Evolutionary conservation across 2,888 invertebrate genomes (phyloP), one percentile per base, ranked within the genome.

Genomic region (Parthenolecanium corni): DNA sequence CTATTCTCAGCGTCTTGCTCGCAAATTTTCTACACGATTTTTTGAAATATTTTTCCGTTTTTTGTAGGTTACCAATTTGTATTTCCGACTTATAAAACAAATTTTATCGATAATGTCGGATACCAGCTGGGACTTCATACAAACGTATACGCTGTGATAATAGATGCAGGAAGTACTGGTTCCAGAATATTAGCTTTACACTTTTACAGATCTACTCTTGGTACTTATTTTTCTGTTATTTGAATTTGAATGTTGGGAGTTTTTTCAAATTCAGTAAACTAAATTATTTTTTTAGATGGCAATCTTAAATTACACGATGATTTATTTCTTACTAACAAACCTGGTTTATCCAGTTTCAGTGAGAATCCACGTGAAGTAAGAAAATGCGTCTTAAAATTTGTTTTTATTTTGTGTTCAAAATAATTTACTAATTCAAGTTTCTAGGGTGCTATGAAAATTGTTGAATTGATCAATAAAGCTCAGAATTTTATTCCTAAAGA

Each of bases 81-180:
- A 12, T 61, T 46, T 18, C 25, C 61, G 1, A 38, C 61, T 2
- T 61, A 61, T 16, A 61, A 61, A 51, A 49, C 40, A 16, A 61
- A 47, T 36, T 20, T 40, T 18, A n/a, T 61, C 3, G 61, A 61
- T 38, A 21, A 49, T n/a, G 31, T 61, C 12, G 51, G 46, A 16
- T 61, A 61, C 23, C 20, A 38, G 38, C 31, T 61, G 14, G 61
- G 61, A 49, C 16, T 61, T n/a, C 61, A 61, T 51, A 4, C 23
- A 14, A 61, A 79, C 42, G 80, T 82, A 51, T 84, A 92, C 76
- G 91, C 89, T 0, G 86, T 92, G 23, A 84, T 95, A 68, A 86
- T 95, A 68, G 95, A 95, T 75, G 94, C 93, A 3, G 94, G 95
- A 2, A 93, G 92, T 64, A 94, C 94, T 0, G 95, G 94, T 1